These are phyloP conservation scores for Ischnus inquisitorius DNA, from an alignment of 2,888 invertebrate species.

Conservation along the genomic window DNA sequence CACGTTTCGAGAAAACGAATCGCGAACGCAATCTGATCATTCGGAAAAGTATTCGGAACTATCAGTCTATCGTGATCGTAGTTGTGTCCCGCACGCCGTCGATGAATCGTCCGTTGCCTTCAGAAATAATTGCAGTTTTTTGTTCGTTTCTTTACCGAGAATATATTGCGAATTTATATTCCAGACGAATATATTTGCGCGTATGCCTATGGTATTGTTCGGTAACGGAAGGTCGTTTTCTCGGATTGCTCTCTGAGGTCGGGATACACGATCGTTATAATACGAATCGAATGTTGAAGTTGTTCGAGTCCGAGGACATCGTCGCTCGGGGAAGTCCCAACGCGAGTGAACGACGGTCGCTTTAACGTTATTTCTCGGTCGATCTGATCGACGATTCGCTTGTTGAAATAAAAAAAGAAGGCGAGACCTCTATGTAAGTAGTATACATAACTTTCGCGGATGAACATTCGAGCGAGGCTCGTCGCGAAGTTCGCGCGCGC, in stretches of 20 bases:
- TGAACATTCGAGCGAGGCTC: background rate
- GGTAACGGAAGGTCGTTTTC: background rate
- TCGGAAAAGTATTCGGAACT: background rate
- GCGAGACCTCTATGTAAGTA: slow-evolving; percentile 2
- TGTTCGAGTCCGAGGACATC: background rate
- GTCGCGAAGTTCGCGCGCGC: background rate
- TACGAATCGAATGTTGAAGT: background rate
- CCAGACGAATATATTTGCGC: background rate
- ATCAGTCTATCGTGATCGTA: background rate
- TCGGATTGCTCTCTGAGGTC: no score
- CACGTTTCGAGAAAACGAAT: background rate
- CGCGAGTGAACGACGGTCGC: background rate
- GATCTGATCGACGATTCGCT: background rate
- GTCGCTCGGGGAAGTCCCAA: background rate
- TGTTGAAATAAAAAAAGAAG: background rate
- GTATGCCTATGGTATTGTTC: background rate
- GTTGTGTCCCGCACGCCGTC: background rate
- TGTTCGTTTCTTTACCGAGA: background rate
- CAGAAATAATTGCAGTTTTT: background rate
- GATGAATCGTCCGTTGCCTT: background rate
- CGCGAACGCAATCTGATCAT: background rate
- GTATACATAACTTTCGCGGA: slow-evolving; percentile 12
- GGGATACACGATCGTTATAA: no score
- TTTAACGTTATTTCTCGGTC: background rate
- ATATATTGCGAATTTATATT: background rate